These are phyloP conservation scores for Macrotis lagotis DNA, from an alignment of 2,113 vertebrate genomes.

Conservation along the genomic window DNA sequence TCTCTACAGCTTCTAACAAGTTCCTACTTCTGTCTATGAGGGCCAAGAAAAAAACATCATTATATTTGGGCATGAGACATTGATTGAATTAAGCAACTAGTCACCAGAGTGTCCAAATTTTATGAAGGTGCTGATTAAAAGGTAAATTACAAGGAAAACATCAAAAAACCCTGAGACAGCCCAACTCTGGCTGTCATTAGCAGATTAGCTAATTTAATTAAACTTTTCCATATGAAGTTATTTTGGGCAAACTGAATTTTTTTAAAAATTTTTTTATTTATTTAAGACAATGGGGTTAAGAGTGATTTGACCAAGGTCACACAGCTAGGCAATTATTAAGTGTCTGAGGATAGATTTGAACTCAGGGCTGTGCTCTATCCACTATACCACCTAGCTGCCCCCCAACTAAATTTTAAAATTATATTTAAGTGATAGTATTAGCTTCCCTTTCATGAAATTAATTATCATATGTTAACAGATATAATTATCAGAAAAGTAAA, in stretches of 20 bases:
- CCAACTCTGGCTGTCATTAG: not conserved
- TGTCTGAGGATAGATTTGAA: too few relatives aligned
- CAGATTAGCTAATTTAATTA: not conserved
- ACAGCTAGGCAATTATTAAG: too few relatives aligned
- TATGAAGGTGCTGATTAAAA: conserved; percentile 1
- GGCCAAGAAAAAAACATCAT: not conserved
- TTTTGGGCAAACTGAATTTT: not conserved
- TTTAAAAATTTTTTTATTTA: too few relatives aligned
- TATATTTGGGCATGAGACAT: not conserved
- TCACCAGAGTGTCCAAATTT: not conserved
- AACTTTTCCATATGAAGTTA: not conserved
- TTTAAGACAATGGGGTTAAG: too few relatives aligned
- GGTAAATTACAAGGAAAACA: not conserved
- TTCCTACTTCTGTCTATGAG: not conserved
- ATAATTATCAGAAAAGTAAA: not conserved
- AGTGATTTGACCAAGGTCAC: too few relatives aligned
- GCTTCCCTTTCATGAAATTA: not conserved
- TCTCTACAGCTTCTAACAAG: not conserved
- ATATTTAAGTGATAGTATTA: not conserved
- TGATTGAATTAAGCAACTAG: not conserved
- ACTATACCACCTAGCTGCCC: too few relatives aligned
- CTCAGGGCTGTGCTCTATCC: too few relatives aligned
- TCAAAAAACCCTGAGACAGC: not conserved
- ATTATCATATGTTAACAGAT: not conserved
- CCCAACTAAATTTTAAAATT: not conserved